phyloP scores from a whole-genome alignment of 2,888 invertebrate species.

The Leucophenga maculata region DNA sequence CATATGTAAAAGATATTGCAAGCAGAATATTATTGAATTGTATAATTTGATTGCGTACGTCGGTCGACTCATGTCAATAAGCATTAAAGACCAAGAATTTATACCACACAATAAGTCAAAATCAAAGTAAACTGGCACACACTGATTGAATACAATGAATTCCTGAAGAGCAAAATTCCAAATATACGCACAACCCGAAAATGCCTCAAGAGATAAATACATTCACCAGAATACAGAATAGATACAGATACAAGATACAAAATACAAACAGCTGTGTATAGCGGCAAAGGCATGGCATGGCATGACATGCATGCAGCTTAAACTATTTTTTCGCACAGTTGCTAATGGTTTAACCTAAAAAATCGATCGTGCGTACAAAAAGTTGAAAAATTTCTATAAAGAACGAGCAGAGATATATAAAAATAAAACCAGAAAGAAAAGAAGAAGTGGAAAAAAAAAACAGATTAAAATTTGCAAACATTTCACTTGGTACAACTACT shows the following conservation, averaged over 20 bases:
- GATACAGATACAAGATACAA: too few species aligned
- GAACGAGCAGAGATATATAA: background rate
- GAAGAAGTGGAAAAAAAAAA: background rate
- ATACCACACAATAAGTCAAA: background rate
- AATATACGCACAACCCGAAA: background rate
- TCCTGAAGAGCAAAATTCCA: conserved; percentile 2
- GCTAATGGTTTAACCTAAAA: conserved; percentile 26
- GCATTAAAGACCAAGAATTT: background rate
- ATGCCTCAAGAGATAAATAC: background rate
- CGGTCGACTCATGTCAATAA: background rate
- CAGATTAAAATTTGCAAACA: conserved; percentile 20
- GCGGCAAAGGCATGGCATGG: too few species aligned
- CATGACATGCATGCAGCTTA: too few species aligned
- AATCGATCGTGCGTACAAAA: conserved; percentile 28
- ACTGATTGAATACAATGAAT: too few species aligned
- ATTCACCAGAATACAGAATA: too few species aligned
- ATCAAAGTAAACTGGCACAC: conserved; percentile 9
- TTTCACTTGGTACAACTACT: conserved; percentile 4
- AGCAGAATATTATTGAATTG: too few species aligned
- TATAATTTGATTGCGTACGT: background rate
- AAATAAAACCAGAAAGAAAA: background rate
- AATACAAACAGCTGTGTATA: too few species aligned
- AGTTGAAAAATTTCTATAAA: background rate
- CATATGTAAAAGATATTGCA: background rate
- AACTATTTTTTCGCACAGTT: conserved; percentile 13